Conservation (phyloP, 2,888 invertebrate genomes). For the Rotaria magnacalcarata region DNA sequence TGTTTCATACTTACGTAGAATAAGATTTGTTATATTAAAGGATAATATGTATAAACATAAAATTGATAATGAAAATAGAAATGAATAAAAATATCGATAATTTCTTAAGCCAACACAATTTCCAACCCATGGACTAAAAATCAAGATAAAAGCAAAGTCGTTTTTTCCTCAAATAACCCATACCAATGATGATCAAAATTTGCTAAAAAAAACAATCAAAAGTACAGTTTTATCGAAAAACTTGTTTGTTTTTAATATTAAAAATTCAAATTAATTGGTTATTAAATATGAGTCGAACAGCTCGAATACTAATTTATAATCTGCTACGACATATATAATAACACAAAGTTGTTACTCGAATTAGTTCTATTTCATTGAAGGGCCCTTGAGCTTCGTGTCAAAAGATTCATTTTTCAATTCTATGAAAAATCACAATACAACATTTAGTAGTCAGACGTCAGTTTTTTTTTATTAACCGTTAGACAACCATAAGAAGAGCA, state of each 20-base stretch:
- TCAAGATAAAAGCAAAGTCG: constrained; percentile 71
- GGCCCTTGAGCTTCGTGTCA: no score
- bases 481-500: no score
- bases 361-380: no score
- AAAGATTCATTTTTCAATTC: no score
- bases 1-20: constrained; percentile 70
- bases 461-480: no score
- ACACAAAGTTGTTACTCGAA: no score
- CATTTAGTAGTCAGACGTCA: no score
- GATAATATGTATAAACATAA: constrained; percentile 94
- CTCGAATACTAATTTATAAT: no score
- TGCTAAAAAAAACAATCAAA: constrained; percentile 60
- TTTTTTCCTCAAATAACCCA: not conserved
- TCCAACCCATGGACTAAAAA: constrained; percentile 67
- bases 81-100: constrained; percentile 98
- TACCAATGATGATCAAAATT: constrained; percentile 67
- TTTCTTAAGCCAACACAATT: constrained; percentile 74
- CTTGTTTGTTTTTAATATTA: not conserved
- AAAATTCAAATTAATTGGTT: not conserved
- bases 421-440: no score
- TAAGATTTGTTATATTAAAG: constrained; percentile 89
- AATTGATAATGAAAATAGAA: constrained; percentile 92
- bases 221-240: no score
- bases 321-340: no score
- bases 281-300: not conserved